Evolutionary conservation across 1,140 invertebrate genomes (phyloP), one percentile per base, ranked within the genome.

Genomic region (silkworm (Bombyx mori)): DNA sequence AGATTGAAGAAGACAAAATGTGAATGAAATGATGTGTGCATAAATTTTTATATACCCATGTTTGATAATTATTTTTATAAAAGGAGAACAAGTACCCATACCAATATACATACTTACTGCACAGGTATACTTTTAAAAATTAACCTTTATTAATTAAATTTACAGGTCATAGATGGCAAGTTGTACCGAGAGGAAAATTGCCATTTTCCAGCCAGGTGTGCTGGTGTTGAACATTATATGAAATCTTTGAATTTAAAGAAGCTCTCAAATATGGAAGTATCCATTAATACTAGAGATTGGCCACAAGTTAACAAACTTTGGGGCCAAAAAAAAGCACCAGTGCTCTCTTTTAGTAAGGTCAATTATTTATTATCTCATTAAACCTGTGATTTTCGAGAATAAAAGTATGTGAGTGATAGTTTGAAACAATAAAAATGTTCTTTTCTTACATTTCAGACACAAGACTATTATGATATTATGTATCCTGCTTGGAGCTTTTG

Each of bases 401-500:
- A 26, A 22, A 12, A 51, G 6, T 22, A 51, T 8, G 49, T 51
- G 9, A 22, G 10, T 51, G 8, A 51, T 9, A 22, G n/a, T 12
- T 22, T 51, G n/a, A 6, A 7, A 51, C n/a, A 22, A 35, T 35
- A 35, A 35, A 35, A 35, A 47, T 47, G 45, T 52, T 52, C 10
- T 18, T 2, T 8, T 10, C 4, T 10, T 8, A 42, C 56, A 72
- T 89, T 81, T 49, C 66, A 94, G 91, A 95, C 93, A 10, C 73
- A 82, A 52, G 92, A 96, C 12, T 96, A 97, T 85, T 91, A 91
- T 79, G 98, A 99, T 77, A 98, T 99, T 59, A 96, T 94, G 90
- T 99, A 98, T 89, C 98, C 98, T 52, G 95, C 97, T 0, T 99
- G 98, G 98, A 93, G 95, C 43, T 99, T 99, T 88, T 98, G 97